A percentile compares a stretch with the other conserved stretches of the same genome.
Conservation (phyloP, 2,113 vertebrate species). For the Bubo scandiacus region DNA sequence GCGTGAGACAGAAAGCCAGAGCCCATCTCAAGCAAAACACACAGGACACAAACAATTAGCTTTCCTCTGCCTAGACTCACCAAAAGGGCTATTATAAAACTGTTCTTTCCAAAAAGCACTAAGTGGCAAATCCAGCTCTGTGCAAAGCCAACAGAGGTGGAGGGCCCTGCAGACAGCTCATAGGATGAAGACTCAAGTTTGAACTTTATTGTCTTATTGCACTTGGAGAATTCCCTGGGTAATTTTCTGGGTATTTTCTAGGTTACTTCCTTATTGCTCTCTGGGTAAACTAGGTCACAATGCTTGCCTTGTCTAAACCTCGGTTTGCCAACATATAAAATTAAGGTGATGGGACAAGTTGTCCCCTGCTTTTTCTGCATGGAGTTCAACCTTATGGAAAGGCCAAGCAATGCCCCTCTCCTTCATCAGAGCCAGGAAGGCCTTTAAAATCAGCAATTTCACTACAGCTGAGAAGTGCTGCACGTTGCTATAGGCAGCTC, state of each 20-base stretch:
- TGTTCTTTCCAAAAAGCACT: neutral
- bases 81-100: neutral
- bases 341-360: neutral
- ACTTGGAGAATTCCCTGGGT: constrained; percentile 1
- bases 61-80: neutral
- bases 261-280: constrained; percentile 43
- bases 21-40: neutral
- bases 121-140: neutral
- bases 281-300: constrained; percentile 3
- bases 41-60: neutral
- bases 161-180: neutral
- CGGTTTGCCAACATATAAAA: neutral
- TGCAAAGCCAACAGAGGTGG: neutral
- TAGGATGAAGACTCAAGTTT: neutral
- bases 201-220: neutral
- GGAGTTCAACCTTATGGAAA: neutral
- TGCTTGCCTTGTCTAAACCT: neutral
- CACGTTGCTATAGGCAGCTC: neutral
- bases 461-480: neutral
- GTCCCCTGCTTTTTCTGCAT: neutral
- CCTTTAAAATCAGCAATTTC: neutral
- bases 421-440: neutral
- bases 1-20: neutral
- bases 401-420: neutral
- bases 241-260: constrained; percentile 26